Conservation (phyloP, 2,113 vertebrate genomes). For the Phycodurus eques region DNA sequence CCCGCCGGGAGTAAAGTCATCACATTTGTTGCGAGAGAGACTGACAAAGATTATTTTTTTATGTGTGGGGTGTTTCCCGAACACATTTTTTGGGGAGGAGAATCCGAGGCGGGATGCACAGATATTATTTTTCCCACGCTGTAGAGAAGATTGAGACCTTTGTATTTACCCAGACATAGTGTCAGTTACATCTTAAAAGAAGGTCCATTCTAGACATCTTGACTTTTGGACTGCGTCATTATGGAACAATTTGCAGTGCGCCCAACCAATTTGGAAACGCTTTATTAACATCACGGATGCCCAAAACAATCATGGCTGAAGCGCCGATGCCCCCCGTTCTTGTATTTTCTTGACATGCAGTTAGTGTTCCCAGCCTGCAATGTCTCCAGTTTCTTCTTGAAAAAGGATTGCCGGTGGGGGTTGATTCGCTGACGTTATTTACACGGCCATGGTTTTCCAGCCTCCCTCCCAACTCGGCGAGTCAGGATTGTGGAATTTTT, state of each 20-base stretch:
- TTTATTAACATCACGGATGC: slow-evolving; percentile 49
- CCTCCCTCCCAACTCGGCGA: slow-evolving; percentile 67
- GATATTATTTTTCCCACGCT: slow-evolving; percentile 22
- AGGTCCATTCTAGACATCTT: slow-evolving; percentile 13
- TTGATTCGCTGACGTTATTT: slow-evolving; percentile 74
- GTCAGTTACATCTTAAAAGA: slow-evolving; percentile 13
- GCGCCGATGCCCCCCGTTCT: background rate
- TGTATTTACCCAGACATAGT: slow-evolving; percentile 5
- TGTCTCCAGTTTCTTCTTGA: slow-evolving; percentile 73
- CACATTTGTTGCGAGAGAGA: slow-evolving; percentile 39
- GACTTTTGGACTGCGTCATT: slow-evolving; percentile 45
- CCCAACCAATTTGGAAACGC: slow-evolving; percentile 39
- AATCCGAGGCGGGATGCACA: slow-evolving; percentile 4
- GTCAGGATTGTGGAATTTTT: slow-evolving; percentile 74
- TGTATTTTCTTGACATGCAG: slow-evolving; percentile 67
- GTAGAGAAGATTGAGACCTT: slow-evolving; percentile 33
- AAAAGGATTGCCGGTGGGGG: slow-evolving; percentile 37
- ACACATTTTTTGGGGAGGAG: slow-evolving; percentile 12
- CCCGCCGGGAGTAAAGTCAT: slow-evolving; percentile 41
- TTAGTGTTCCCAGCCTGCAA: slow-evolving; percentile 74
- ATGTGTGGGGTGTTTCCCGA: slow-evolving; percentile 29
- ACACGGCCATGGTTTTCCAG: slow-evolving; percentile 65
- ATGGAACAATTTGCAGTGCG: slow-evolving; percentile 60
- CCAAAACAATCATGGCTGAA: slow-evolving; percentile 49
- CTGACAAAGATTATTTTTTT: slow-evolving; percentile 34